Percentiles rank a stretch among this genome's conserved stretches.
phyloP scores from a whole-genome alignment of 2,888 invertebrate species.

The Malthinus seriepunctatus region DNA sequence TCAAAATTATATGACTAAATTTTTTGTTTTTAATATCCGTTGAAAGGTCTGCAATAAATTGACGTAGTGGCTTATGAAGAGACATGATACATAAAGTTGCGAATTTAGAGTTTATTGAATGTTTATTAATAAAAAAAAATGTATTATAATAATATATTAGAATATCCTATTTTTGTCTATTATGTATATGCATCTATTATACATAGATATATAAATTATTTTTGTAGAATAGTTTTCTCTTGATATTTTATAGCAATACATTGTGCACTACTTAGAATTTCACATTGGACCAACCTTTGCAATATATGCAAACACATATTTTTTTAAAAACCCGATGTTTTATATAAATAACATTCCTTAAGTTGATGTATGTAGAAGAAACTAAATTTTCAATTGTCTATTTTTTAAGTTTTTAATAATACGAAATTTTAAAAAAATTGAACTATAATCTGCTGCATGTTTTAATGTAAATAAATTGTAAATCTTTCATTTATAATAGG shows the following conservation, averaged over 20 bases:
- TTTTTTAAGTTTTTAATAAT: conserved; percentile 17
- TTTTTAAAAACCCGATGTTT: neutral
- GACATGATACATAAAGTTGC: conserved; percentile 31
- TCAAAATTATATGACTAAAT: neutral
- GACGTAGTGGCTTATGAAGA: conserved; percentile 45
- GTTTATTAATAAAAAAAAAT: conserved; percentile 37
- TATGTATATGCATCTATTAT: conserved; percentile 34
- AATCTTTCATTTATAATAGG: conserved; percentile 24
- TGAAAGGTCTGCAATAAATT: conserved; percentile 27
- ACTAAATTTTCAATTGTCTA: conserved; percentile 15
- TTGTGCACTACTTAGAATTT: conserved; percentile 36
- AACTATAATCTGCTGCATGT: conserved; percentile 2
- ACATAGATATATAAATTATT: conserved; percentile 39
- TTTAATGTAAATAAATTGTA: conserved; percentile 20
- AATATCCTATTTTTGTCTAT: conserved; percentile 44
- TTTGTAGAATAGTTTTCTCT: conserved; percentile 31
- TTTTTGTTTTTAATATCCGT: neutral
- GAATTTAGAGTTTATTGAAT: conserved; percentile 33
- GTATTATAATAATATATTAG: conserved; percentile 35
- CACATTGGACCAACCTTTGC: conserved; percentile 43
- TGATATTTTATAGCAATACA: conserved; percentile 45
- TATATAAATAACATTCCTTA: conserved; percentile 19
- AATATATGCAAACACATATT: conserved; percentile 2
- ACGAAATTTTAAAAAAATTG: conserved; percentile 8
- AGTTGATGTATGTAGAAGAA: conserved; percentile 8